phyloP scores from a whole-genome alignment of 2,113 vertebrate species.

The Prochilodus magdalenae region DNA sequence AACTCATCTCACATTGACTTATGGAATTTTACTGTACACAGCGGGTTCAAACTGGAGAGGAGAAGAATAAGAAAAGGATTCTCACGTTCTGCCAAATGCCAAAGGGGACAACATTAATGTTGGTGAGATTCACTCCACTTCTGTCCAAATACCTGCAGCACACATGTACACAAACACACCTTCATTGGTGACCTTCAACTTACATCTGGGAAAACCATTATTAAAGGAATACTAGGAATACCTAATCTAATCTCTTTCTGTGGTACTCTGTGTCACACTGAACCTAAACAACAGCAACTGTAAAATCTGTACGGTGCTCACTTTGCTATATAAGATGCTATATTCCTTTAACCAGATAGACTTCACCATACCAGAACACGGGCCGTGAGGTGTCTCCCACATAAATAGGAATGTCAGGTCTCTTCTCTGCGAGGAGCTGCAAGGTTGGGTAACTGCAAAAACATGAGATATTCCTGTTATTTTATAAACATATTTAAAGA shows the following conservation, averaged over 20 bases:
- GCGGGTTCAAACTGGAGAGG: no score
- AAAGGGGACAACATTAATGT: constrained; percentile 79
- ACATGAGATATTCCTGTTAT: neutral
- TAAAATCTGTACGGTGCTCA: no score
- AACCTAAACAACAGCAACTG: no score
- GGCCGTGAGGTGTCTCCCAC: constrained; percentile 82
- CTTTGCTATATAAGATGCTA: neutral
- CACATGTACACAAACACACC: neutral
- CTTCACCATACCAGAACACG: constrained; percentile 75
- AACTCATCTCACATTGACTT: no score
- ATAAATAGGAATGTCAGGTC: constrained; percentile 78
- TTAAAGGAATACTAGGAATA: no score
- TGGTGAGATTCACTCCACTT: constrained; percentile 78
- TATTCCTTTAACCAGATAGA: neutral
- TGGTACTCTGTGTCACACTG: no score
- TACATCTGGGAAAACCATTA: no score
- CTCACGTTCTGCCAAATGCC: constrained; percentile 80
- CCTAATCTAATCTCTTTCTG: no score
- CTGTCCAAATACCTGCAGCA: constrained; percentile 67
- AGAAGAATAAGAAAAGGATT: neutral
- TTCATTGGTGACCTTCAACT: no score
- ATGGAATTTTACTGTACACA: no score
- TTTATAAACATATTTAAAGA: no score
- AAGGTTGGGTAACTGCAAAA: constrained; percentile 75
- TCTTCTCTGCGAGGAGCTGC: constrained; percentile 67